Percentiles rank a stretch among this genome's conserved stretches.
phyloP scores from a whole-genome alignment of 2,113 vertebrate species.

The Cercocebus atys region DNA sequence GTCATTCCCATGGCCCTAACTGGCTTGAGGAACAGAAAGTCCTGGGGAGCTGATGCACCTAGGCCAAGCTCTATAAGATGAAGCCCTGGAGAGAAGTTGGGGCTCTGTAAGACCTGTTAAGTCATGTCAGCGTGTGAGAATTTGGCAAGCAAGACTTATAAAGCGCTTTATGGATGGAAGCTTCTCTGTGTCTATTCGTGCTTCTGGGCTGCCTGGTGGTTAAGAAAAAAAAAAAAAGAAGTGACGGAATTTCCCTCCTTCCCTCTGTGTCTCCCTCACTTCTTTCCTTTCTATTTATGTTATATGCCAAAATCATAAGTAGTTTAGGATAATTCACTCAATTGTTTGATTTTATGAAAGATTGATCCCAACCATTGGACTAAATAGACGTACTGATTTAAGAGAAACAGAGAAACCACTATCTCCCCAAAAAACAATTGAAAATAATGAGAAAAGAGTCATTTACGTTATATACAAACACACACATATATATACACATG shows the following conservation, averaged over 20 bases:
- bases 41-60: not conserved
- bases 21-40: not conserved
- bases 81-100: rapidly evolving
- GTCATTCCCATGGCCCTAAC: not conserved
- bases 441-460: not conserved
- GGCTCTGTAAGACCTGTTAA: rapidly evolving
- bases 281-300: not conserved
- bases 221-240: not conserved
- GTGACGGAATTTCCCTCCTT: too few species aligned
- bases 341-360: not conserved
- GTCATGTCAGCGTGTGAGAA: too few species aligned
- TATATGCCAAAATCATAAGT: not conserved
- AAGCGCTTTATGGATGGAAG: not conserved
- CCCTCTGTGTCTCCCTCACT: too few species aligned
- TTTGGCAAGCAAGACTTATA: not conserved
- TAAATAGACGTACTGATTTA: not conserved
- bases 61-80: not conserved
- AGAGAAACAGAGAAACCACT: not conserved
- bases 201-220: not conserved
- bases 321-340: not conserved
- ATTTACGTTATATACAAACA: rapidly evolving
- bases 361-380: not conserved
- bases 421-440: not conserved
- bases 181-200: not conserved
- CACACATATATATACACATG: too few species aligned